Base-by-base conservation (phyloP, 2,888 invertebrate species). In the Coleophora flavipennella region DNA sequence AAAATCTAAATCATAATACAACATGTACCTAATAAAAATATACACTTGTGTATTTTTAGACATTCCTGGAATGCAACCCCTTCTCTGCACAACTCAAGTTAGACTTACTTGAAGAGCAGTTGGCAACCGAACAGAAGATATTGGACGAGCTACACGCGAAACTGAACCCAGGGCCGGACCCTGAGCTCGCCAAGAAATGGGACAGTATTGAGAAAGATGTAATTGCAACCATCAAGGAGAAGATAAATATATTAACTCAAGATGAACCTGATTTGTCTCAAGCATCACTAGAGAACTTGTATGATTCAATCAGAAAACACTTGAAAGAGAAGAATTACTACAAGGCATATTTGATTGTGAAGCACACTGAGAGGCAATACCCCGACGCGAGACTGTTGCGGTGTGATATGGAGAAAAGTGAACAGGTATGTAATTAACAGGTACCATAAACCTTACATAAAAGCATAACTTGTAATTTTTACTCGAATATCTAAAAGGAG, bases 31-130 rank as follows among this genome's bases (percentile, higher is more conserved):
- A n/a, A n/a, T n/a, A n/a, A n/a, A n/a, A n/a, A n/a, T n/a, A n/a
- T n/a, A n/a, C n/a, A n/a, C n/a, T n/a, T n/a, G n/a, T 42, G 38
- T 32, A 13, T 39, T 56, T 62, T 36, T 72, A 89, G 77, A 85
- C 90, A 11, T 91, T 97, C 66, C 76, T 98, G 31, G 90, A 93
- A 66, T 88, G 90, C 49, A 97, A 98, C 80, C 93, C 94, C 3
- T 97, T 91, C 71, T 91, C 93, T n/a, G 90, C 91, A 0, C 90
- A 90, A 78, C 86, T 92, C 54, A 84, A 80, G 53, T 62, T 78
- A 11, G 80, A 86, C 56, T 70, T 88, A 42, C 72, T 92, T 29
- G 81, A 88, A 53, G 80, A 85, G 39, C 89, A 89, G 54, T 74
- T 91, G 35, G 76, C 86, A 44, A 76, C 78, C 8, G 91, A 91